These are phyloP conservation scores for Campopleginae sp. DNA, from an alignment of 2,888 invertebrate genomes.

Conservation along the genomic window DNA sequence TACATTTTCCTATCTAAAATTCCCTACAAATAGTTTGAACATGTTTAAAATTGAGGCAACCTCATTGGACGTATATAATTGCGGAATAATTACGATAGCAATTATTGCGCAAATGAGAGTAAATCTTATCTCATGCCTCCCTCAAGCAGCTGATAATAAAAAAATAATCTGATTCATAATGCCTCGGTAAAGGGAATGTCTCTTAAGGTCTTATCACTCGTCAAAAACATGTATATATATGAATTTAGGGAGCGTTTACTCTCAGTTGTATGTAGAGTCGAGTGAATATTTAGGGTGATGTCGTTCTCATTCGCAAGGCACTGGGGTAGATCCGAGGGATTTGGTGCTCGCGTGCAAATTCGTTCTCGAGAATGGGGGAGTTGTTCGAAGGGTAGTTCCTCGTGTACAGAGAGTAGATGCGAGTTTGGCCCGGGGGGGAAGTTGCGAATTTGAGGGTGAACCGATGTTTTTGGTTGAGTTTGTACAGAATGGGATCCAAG, in stretches of 20 bases:
- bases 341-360: slow-evolving; percentile 52
- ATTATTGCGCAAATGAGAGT: neutral
- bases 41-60: neutral
- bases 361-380: slow-evolving; percentile 43
- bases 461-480: slow-evolving; percentile 70
- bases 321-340: slow-evolving; percentile 52
- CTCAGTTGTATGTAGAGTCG: slow-evolving; percentile 9
- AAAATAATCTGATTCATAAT: slow-evolving; percentile 14
- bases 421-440: slow-evolving; percentile 48
- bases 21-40: neutral
- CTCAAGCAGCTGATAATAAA: neutral
- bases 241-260: slow-evolving; percentile 44
- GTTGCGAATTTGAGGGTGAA: slow-evolving; percentile 57
- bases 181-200: neutral
- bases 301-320: slow-evolving; percentile 43
- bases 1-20: neutral
- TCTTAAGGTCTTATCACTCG: slow-evolving; percentile 24
- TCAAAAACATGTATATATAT: slow-evolving; percentile 13
- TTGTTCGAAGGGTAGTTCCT: slow-evolving; percentile 24
- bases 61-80: neutral
- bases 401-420: slow-evolving; percentile 7
- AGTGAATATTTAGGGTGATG: slow-evolving; percentile 44
- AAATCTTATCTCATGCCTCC: neutral
- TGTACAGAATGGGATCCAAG: slow-evolving; percentile 47
- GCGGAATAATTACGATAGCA: neutral